Conservation (phyloP, 1,140 invertebrate species). For the Drosophila triauraria region DNA sequence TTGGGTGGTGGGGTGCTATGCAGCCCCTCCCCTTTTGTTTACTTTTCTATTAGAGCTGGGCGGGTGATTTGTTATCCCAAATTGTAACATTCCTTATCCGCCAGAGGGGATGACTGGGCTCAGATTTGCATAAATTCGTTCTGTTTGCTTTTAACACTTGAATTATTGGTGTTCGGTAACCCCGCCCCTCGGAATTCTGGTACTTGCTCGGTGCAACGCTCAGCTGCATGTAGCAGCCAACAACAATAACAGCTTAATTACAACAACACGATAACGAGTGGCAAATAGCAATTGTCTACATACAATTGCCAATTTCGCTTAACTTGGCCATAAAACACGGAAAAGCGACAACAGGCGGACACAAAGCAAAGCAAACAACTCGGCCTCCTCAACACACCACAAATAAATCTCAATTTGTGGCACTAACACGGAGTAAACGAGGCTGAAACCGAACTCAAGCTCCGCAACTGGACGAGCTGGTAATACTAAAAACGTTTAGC, state of each 20-base stretch:
- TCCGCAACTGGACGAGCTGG: slow-evolving; percentile 14
- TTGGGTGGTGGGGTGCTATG: neutral
- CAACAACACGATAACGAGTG: slow-evolving; percentile 70
- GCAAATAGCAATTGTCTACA: slow-evolving; percentile 68
- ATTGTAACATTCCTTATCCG: slow-evolving; percentile 49
- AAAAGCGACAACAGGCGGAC: slow-evolving; percentile 19
- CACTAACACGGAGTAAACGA: slow-evolving; percentile 56
- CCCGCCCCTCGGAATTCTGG: slow-evolving; percentile 3
- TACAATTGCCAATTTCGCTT: slow-evolving; percentile 76
- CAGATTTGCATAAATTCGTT: slow-evolving; percentile 74
- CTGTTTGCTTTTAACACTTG: slow-evolving; percentile 74
- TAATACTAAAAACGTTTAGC: slow-evolving; percentile 63
- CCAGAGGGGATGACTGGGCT: slow-evolving; percentile 46
- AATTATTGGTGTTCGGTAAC: slow-evolving; percentile 62
- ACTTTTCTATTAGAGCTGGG: slow-evolving; percentile 65
- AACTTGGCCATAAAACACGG: slow-evolving; percentile 71
- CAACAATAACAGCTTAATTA: slow-evolving; percentile 75
- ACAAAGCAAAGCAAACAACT: slow-evolving; percentile 43
- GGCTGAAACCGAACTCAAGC: slow-evolving; percentile 34
- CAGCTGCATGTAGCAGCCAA: slow-evolving; percentile 52
- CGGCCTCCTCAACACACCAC: slow-evolving; percentile 42
- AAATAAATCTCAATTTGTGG: slow-evolving; percentile 79
- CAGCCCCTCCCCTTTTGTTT: slow-evolving; percentile 43
- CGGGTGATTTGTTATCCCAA: slow-evolving; percentile 56
- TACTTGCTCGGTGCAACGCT: slow-evolving; percentile 18